Evolutionary conservation across 2,113 vertebrate species (phyloP).

Genomic region (Rutilus rutilus): DNA sequence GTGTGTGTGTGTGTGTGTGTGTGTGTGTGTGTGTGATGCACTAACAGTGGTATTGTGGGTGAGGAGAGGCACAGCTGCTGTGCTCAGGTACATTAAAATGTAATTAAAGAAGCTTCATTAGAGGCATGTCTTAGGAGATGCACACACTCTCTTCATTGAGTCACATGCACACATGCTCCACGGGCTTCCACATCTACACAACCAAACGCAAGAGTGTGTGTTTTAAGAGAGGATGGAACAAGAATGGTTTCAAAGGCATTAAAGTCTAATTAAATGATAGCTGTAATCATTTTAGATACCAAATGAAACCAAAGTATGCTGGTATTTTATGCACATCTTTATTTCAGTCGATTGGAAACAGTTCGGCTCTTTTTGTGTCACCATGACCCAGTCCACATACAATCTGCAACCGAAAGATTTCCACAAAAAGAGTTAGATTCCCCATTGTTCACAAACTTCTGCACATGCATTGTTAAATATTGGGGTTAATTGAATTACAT

Average conservation of each 20-base stretch:
- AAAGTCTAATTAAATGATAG: conserved; percentile 12
- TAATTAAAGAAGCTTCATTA: conserved; percentile 64
- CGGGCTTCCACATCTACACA: background rate
- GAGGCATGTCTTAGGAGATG: conserved; percentile 49
- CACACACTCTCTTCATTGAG: conserved; percentile 24
- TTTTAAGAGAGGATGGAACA: background rate
- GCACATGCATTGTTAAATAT: background rate
- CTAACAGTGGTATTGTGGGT: conserved; percentile 10
- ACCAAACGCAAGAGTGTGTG: conserved; percentile 5
- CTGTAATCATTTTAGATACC: background rate
- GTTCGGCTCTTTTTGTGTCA: too few species aligned
- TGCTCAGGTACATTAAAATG: conserved; percentile 66
- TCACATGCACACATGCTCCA: conserved; percentile 43
- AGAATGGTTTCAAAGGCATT: background rate
- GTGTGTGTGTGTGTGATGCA: background rate
- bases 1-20: background rate
- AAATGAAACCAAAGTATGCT: background rate
- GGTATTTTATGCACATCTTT: background rate
- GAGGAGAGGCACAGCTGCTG: conserved; percentile 58
- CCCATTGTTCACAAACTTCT: background rate
- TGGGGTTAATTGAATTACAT: background rate
- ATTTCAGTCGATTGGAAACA: background rate
- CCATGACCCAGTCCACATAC: background rate
- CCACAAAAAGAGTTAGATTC: background rate
- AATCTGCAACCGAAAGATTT: background rate